Base-by-base conservation (phyloP, 2,888 invertebrate genomes). In the Aproaerema taeniolella region DNA sequence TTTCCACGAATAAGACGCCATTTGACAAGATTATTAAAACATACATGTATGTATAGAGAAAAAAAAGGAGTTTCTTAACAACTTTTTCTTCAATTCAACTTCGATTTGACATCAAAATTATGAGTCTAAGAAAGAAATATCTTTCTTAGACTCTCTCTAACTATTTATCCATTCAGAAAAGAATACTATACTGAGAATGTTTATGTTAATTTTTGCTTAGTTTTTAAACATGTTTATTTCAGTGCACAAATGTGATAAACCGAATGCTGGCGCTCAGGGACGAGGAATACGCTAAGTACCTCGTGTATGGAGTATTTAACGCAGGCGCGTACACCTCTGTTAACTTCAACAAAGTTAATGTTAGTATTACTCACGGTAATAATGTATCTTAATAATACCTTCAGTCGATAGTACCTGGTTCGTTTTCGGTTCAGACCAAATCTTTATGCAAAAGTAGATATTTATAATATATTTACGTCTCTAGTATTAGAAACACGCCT, bases 301-400 rank as follows among this genome's bases (percentile, higher is more conserved):
- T 1, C n/a, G 87, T 91, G 61, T 81, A 89, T 0, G 34, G 34
- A 5, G 68, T 86, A 2, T 69, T 90, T 15, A 88, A 85, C 4
- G 78, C 93, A 15, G 95, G 95, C 9, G 90, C 91, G 68, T 94
- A 95, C 11, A 93, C 93, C 0, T 92, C 94, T 1, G 78, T 93
- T 2, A 96, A 96, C 73, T 75, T 95, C 31, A 96, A 95, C 2
- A 87, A 83, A 56, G 41, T 94, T 2, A 65, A 78, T 66, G 92
- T 91, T 71, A 69, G 72, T 63, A 26, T 20, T 20, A n/a, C n/a
- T n/a, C n/a, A n/a, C n/a, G n/a, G n/a, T n/a, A n/a, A n/a, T n/a
- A n/a, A n/a, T n/a, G n/a, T n/a, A n/a, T n/a, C n/a, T n/a, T n/a
- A n/a, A n/a, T n/a, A n/a, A n/a, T n/a, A n/a, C n/a, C n/a, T n/a